Base-by-base conservation (phyloP, 23 tunicate species). In the Phallusia fumigata region DNA sequence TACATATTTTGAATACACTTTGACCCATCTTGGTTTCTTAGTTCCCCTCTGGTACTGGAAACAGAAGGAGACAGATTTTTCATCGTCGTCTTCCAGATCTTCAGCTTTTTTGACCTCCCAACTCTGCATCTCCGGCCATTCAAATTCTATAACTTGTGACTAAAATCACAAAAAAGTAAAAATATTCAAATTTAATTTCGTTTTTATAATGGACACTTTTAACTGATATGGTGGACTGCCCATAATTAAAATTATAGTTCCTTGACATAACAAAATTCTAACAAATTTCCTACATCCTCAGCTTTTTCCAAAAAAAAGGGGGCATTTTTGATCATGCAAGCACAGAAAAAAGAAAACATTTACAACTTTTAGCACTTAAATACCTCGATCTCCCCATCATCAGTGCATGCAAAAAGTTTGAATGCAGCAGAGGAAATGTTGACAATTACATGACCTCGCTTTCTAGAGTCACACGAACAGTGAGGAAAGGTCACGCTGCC, bases 21-120 rank as follows among this genome's bases (percentile, higher is more conserved):
- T 88, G 53, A 93, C 98, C 93, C 98, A 93, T 88, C 98, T 81
- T 32, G 98, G 82, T 74, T 93, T 93, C 83, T 93, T 93, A 72
- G 88, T 90, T 73, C 98, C 98, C 11, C 98, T 73, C 76, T 93
- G 93, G 82, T 93, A 93, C 40, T 88, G 93, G 81, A 93, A 93
- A 53, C 85, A 85, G 81, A 93, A 93, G 18, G 81, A 32, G n/a
- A 69, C 34, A 3, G 51, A 50, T 5, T 76, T 76, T 18, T 83
- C 87, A 36, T 86, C 88, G 10, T 10, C 10, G 13, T 76, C 95
- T 6, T 79, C 89, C n/a, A 24, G 75, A 49, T 85, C 86, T 34
- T 58, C 77, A 11, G 26, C 65, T 36, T 84, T 84, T 49, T 74
- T 35, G 26, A 83, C 82, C 26, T 88, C 85, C 98, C 98, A 93